Base-by-base conservation (phyloP, 2,888 invertebrate species). In the Drosophila conformis region DNA sequence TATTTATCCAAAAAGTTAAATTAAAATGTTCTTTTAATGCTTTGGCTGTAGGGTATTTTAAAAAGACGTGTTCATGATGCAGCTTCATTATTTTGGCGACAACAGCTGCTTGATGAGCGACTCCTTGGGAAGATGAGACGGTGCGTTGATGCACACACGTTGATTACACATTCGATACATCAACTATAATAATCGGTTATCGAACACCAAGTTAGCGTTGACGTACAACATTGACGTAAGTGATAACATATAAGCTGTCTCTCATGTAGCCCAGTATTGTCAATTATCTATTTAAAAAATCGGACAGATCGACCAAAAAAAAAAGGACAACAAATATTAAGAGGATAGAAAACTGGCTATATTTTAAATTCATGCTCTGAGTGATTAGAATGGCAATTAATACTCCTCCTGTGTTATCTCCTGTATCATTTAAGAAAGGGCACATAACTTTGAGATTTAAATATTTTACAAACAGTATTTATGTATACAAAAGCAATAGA, bases 1-100 rank as follows among this genome's bases (percentile, higher is more conserved):
- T 80, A 74, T 76, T 76, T 78, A 80, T 78, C 57, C 73, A 76
- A 73, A 73, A n/a, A 42, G 2, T 58, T 46, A 27, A 31, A 42
- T n/a, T 13, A 6, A 42, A 21, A 21, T 4, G 4, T 5, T 11
- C 7, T 52, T 38, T 53, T 5, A 29, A n/a, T n/a, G 6, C 13
- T 29, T 56, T 56, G 27, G 10, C 15, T 11, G 35, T 2, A 54
- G 25, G 25, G 21, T 46, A 7, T 15, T 46, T 25, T 46, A 15
- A 15, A 46, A 25, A 0, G 2, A 25, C 15, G 7, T 4, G 7
- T 25, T 25, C 40, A 21, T 21, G 2, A 11, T 5, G 11, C 21
- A 42, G 21, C 5, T 21, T 42, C 1, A 15, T 25, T 15, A 25
- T 25, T 25, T 46, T 25, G 25, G 7, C 7, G 25, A 8, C 7